Conservation (phyloP, 2,797 vertebrate genomes). For the Bufotes viridis region DNA sequence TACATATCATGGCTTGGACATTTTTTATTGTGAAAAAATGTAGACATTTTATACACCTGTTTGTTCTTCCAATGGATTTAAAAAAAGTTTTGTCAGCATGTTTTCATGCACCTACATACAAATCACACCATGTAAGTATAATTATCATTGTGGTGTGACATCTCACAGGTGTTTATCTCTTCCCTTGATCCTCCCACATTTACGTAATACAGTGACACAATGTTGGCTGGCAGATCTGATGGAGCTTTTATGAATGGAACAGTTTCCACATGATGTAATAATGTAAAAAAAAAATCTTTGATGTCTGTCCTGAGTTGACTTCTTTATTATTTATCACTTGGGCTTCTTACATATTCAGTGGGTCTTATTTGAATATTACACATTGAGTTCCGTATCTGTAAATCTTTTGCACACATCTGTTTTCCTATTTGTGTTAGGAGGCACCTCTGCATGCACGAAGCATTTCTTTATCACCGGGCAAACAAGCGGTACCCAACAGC, state of each 20-base stretch:
- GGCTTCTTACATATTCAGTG: neutral
- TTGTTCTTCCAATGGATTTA: neutral
- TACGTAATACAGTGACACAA: neutral
- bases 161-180: conserved; percentile 9
- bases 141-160: neutral
- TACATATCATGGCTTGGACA: no score
- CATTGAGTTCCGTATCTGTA: neutral
- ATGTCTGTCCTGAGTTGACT: neutral
- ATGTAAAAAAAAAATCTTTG: neutral
- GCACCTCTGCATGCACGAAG: no score
- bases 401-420: neutral
- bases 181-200: conserved; percentile 4
- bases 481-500: no score
- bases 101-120: neutral
- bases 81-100: neutral
- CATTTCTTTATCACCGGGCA: no score
- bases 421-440: neutral
- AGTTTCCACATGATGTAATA: conserved; percentile 10
- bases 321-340: neutral
- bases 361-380: neutral
- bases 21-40: neutral
- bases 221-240: conserved; percentile 1
- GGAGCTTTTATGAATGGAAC: neutral
- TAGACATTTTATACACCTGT: neutral
- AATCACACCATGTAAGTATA: conserved; percentile 3